Percentiles rank a stretch among this genome's conserved stretches.
These are phyloP conservation scores for Menidia beryllina DNA, from an alignment of 2,113 vertebrate species.

Conservation along the genomic window DNA sequence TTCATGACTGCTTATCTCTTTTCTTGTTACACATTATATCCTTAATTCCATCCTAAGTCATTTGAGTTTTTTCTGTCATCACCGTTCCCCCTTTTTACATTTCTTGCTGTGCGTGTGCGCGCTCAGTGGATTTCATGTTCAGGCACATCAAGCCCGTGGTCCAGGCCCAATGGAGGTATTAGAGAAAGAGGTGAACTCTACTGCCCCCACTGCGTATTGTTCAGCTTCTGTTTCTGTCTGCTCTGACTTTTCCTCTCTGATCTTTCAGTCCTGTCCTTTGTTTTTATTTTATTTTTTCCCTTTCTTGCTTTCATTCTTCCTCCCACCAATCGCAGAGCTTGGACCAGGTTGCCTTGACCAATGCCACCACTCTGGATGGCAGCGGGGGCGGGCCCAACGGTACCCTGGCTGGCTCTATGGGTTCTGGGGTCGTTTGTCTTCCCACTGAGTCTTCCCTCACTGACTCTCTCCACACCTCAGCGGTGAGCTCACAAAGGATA, in stretches of 20 bases:
- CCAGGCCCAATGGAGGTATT: slow-evolving; percentile 37
- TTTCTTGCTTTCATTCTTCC: slow-evolving; percentile 74
- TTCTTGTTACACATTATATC: too few relatives aligned
- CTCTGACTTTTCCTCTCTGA: slow-evolving; percentile 61
- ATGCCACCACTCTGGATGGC: slow-evolving; percentile 85
- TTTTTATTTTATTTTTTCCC: slow-evolving; percentile 63
- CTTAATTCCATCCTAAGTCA: slow-evolving; percentile 1
- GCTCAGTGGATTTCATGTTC: slow-evolving; percentile 45
- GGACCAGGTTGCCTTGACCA: slow-evolving; percentile 84
- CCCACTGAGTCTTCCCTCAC: slow-evolving; percentile 92
- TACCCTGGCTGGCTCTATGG: slow-evolving; percentile 88
- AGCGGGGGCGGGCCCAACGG: slow-evolving; percentile 87
- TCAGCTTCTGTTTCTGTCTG: slow-evolving; percentile 54
- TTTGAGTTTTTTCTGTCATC: slow-evolving; percentile 23
- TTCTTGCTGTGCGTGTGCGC: not conserved
- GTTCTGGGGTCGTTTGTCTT: slow-evolving; percentile 91
- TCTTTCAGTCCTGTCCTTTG: slow-evolving; percentile 63
- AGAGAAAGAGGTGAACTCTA: slow-evolving; percentile 34
- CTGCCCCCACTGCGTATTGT: slow-evolving; percentile 39
- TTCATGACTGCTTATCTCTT: too few relatives aligned
- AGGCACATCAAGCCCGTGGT: slow-evolving; percentile 48
- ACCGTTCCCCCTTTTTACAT: slow-evolving; percentile 6
- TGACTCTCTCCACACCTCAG: slow-evolving; percentile 91
- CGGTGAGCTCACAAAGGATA: slow-evolving; percentile 85
- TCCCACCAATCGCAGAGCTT: slow-evolving; percentile 85